These are phyloP conservation scores for Prunella himalayana DNA, from an alignment of 2,113 vertebrate species.

Conservation along the genomic window DNA sequence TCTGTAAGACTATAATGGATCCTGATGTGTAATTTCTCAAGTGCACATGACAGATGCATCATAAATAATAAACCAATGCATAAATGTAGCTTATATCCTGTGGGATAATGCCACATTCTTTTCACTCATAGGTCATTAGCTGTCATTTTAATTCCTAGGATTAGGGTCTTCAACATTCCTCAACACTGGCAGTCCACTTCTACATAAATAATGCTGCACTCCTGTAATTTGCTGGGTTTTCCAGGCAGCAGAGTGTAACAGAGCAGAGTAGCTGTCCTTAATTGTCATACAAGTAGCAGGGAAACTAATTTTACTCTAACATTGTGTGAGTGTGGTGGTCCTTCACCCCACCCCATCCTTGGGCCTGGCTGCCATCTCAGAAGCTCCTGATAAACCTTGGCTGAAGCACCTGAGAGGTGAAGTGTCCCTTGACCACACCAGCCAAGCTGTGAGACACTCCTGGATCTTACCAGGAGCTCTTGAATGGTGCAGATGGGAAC, in stretches of 20 bases:
- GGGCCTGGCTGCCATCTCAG: too few relatives aligned
- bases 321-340: too few relatives aligned
- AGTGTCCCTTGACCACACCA: not conserved
- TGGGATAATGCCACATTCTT: conserved; percentile 12
- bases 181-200: not conserved
- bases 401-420: not conserved
- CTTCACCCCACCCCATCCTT: not conserved
- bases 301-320: not conserved
- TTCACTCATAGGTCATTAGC: not conserved
- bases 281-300: not conserved
- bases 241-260: not conserved
- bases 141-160: conserved; percentile 11
- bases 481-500: not conserved
- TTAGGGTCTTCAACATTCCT: not conserved
- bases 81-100: conserved; percentile 6
- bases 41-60: not conserved
- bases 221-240: not conserved
- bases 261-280: not conserved
- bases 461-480: not conserved
- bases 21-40: conserved; percentile 16
- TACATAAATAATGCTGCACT: not conserved
- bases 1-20: not conserved
- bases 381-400: not conserved
- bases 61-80: conserved; percentile 39
- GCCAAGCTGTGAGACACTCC: rapidly evolving